Conservation (phyloP, 1,140 invertebrate species). For the Micrasema longulum region DNA sequence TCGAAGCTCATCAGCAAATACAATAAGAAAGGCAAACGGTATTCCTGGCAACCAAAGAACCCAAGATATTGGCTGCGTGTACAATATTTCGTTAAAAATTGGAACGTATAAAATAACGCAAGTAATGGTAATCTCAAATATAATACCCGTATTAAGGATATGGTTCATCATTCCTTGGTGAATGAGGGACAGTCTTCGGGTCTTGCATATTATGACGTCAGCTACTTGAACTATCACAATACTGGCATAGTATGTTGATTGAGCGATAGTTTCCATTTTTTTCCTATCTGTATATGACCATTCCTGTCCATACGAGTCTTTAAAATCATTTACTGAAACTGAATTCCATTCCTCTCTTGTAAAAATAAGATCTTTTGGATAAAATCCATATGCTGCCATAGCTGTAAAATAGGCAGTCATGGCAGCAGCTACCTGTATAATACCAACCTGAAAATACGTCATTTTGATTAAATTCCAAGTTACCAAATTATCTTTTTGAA, state of each 20-base stretch:
- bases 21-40: slow-evolving; percentile 81
- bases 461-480: slow-evolving; percentile 79
- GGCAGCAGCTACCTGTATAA: slow-evolving; percentile 88
- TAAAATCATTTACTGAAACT: slow-evolving; percentile 73
- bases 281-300: slow-evolving; percentile 79
- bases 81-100: slow-evolving; percentile 73
- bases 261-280: slow-evolving; percentile 79
- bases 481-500: slow-evolving; percentile 83
- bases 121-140: slow-evolving; percentile 76
- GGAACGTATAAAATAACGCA: slow-evolving; percentile 77
- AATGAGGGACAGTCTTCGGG: slow-evolving; percentile 79
- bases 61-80: slow-evolving; percentile 68
- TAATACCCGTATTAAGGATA: slow-evolving; percentile 76
- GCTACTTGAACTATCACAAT: slow-evolving; percentile 85
- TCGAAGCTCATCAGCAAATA: slow-evolving; percentile 80
- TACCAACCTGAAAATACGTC: slow-evolving; percentile 88
- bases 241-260: slow-evolving; percentile 84
- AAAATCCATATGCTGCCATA: slow-evolving; percentile 88
- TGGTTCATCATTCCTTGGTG: slow-evolving; percentile 85
- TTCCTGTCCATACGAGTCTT: slow-evolving; percentile 85
- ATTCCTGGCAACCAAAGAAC: slow-evolving; percentile 81
- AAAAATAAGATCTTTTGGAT: slow-evolving; percentile 73
- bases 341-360: slow-evolving; percentile 82
- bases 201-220: slow-evolving; percentile 86
- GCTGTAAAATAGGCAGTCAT: slow-evolving; percentile 90